phyloP scores from a whole-genome alignment of 2,797 vertebrate genomes.

The Sandelia bainsii region DNA sequence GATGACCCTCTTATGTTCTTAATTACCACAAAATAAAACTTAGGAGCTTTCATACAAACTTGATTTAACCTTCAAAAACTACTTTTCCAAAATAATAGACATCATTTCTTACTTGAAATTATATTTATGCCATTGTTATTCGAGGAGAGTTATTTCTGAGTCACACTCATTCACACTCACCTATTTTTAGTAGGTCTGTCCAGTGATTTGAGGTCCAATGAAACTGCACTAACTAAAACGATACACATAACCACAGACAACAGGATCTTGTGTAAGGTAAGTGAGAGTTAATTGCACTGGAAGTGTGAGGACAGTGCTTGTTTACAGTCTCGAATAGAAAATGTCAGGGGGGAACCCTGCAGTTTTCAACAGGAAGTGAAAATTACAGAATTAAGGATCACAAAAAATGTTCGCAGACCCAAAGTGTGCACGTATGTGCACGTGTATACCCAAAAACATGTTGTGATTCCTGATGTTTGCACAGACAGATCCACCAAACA shows the following conservation, averaged over 20 bases:
- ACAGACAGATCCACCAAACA: constrained; percentile 29
- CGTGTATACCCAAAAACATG: not conserved
- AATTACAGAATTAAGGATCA: constrained; percentile 30
- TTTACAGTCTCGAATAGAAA: constrained; percentile 38
- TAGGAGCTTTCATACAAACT: not conserved
- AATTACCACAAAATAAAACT: not conserved
- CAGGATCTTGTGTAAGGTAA: constrained; percentile 20
- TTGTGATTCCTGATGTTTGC: constrained; percentile 1
- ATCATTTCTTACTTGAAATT: not conserved
- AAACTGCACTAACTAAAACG: constrained; percentile 20
- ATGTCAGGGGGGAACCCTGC: constrained; percentile 32
- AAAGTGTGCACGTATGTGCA: not conserved
- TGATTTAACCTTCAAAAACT: not conserved
- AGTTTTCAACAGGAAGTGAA: constrained; percentile 27
- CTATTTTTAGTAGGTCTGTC: constrained; percentile 3
- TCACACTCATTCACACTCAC: constrained; percentile 12
- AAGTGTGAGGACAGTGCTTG: constrained; percentile 17
- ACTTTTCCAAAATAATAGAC: not conserved
- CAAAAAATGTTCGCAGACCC: constrained; percentile 19
- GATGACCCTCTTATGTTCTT: not conserved
- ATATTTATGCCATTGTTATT: not conserved
- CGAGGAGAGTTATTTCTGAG: not conserved
- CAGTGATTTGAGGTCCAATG: constrained; percentile 5
- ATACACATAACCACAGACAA: constrained; percentile 16
- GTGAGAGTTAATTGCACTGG: constrained; percentile 3